Base-by-base conservation (phyloP, 2,113 vertebrate species). In the Polypterus bichir region DNA sequence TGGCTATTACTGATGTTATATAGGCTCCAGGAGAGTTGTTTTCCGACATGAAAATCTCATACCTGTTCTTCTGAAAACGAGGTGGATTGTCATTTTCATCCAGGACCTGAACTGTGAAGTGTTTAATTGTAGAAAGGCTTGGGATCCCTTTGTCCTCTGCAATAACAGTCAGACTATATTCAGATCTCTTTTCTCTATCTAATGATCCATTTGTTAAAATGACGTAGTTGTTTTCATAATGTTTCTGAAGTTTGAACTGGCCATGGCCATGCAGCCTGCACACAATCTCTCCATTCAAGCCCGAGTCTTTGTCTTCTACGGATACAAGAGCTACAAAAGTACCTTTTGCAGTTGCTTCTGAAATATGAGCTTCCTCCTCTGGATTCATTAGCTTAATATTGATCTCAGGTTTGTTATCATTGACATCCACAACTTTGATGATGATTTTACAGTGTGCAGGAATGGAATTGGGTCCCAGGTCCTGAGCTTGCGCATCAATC, bases 1-100 rank as follows among this genome's bases (percentile, higher is more conserved):
- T 88, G 64, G 96, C 94, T 63, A 89, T 87, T 46, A 97, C 91
- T 0, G 91, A 91, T 66, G 91, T 96, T 66, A 99, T 86, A 62
- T 96, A 97, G 0, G 91, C 91, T 61, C 96, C 96, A 0, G 91
- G 94, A 0, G 90, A 93, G 76, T 99, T 99, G 74, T 99, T 99
- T 76, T 99, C 96, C 1, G 92, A 87, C 67, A 94, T 91, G 11
- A 92, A 94, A 60, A 97, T 84, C 75, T 97, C 93, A 0, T 97
- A 97, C 54, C 83, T 88, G 71, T 85, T 93, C 69, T 94, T 95
- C 78, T 95, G 91, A 66, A 99, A 99, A 61, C 65, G 80, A 2
- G 96, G 96, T 46, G 94, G 86, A 71, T 99, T 99, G 86, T 99
- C 96, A 49, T 99, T 99, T 66, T 97, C 88, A 74, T 99, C 96